These are phyloP conservation scores for Phyllotreta striolata DNA, from an alignment of 2,888 invertebrate genomes.

Conservation along the genomic window DNA sequence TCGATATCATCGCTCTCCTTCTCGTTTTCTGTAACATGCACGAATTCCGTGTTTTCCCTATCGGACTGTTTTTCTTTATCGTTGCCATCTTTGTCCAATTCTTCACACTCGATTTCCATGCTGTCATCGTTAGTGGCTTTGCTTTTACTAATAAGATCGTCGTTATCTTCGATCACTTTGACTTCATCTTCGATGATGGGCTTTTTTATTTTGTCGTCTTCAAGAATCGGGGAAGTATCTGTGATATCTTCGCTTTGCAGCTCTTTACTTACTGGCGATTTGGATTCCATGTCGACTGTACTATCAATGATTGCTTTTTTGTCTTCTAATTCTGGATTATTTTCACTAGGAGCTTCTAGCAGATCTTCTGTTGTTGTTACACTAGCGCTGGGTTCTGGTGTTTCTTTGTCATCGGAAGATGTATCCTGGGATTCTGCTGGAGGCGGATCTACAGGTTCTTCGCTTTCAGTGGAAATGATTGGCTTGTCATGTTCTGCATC, in stretches of 20 bases:
- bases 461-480: background rate
- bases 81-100: constrained; percentile 49
- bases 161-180: background rate
- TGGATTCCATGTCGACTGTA: background rate
- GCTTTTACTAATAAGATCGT: background rate
- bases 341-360: constrained; percentile 36
- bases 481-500: background rate
- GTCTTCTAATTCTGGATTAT: constrained; percentile 30
- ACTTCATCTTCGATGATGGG: background rate
- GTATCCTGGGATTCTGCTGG: constrained; percentile 15
- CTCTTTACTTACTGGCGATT: background rate
- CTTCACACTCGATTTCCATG: constrained; percentile 32
- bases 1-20: constrained; percentile 32
- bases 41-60: constrained; percentile 50
- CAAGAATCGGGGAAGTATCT: background rate
- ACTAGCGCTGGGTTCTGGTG: constrained; percentile 16
- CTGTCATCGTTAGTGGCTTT: constrained; percentile 18
- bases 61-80: constrained; percentile 28
- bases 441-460: constrained; percentile 6
- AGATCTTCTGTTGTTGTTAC: constrained; percentile 28
- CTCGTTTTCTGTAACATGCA: constrained; percentile 49
- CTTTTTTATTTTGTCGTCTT: background rate
- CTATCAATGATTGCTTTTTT: constrained; percentile 16
- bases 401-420: constrained; percentile 14
- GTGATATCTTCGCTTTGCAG: constrained; percentile 6